Evolutionary conservation across 2,113 vertebrate species (phyloP).

Genomic region (Oriolus oriolus): DNA sequence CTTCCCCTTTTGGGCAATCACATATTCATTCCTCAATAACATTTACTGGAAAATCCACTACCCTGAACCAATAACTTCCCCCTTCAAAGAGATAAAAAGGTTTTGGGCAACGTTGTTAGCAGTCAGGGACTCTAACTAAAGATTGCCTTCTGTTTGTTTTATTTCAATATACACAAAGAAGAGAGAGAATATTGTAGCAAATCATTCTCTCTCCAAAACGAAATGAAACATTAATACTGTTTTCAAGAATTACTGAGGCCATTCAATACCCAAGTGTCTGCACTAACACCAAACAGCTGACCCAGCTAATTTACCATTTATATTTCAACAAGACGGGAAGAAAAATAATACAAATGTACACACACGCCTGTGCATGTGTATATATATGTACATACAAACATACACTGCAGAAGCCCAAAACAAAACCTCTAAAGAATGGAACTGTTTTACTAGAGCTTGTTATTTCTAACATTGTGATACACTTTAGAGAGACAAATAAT

Average conservation of each 20-base stretch:
- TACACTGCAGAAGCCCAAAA: neutral
- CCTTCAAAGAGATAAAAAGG: neutral
- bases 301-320: neutral
- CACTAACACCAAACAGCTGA: neutral
- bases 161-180: neutral
- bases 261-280: neutral
- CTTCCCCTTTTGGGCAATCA: neutral
- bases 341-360: neutral
- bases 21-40: neutral
- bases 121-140: neutral
- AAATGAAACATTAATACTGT: neutral
- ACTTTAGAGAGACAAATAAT: neutral
- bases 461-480: neutral
- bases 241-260: neutral
- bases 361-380: too few species aligned
- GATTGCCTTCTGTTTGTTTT: neutral
- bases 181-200: neutral
- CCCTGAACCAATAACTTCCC: neutral
- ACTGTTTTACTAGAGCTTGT: neutral
- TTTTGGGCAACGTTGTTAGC: neutral
- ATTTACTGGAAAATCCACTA: neutral
- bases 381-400: neutral
- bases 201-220: neutral
- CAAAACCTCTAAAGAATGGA: neutral
- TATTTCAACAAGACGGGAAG: neutral